These are phyloP conservation scores for Cryptotis parvus DNA, from an alignment of 2,113 vertebrate species.

Conservation along the genomic window DNA sequence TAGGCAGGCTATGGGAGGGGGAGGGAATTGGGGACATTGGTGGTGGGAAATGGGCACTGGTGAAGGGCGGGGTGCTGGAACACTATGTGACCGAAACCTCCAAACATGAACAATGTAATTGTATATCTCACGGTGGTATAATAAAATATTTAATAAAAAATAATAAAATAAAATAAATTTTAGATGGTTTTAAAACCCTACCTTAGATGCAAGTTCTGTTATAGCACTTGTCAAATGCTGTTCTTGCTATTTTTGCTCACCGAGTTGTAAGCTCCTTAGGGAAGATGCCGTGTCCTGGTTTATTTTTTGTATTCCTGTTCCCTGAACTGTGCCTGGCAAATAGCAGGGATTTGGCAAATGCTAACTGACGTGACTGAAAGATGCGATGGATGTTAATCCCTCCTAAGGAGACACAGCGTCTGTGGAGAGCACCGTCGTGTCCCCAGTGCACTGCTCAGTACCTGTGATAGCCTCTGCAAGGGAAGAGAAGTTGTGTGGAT, in stretches of 20 bases:
- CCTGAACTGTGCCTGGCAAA: neutral
- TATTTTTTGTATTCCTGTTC: slow-evolving; percentile 17
- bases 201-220: neutral
- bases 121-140: no score
- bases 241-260: neutral
- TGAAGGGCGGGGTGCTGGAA: no score
- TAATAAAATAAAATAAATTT: no score
- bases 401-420: slow-evolving; percentile 11
- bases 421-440: slow-evolving; percentile 10
- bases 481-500: neutral
- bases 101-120: no score
- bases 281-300: neutral
- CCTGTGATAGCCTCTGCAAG: neutral
- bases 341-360: neutral
- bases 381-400: neutral
- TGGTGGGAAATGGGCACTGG: no score
- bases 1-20: no score
- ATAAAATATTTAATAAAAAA: no score
- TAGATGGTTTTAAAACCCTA: no score
- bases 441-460: neutral
- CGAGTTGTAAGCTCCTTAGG: neutral
- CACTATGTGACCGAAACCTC: no score
- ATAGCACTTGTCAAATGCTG: neutral
- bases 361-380: neutral
- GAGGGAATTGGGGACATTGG: no score